These are phyloP conservation scores for Lamproptera curius DNA, from an alignment of 2,888 invertebrate species.

Conservation along the genomic window DNA sequence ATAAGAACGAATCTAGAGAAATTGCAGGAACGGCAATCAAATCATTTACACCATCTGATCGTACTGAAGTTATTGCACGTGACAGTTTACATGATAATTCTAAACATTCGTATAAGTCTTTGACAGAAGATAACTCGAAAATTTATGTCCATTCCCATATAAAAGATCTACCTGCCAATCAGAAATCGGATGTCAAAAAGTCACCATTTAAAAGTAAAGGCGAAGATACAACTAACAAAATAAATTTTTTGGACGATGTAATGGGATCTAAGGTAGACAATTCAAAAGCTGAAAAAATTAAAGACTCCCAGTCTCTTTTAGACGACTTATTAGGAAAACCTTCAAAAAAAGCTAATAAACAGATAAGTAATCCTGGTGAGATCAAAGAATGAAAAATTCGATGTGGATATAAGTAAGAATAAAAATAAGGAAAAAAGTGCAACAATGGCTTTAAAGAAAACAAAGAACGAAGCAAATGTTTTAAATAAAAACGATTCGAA, in stretches of 20 bases:
- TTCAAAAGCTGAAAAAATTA: slow-evolving; percentile 52
- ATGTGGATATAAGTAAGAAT: slow-evolving; percentile 55
- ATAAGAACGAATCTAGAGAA: slow-evolving; percentile 34
- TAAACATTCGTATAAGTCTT: slow-evolving; percentile 24
- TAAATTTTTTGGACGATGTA: slow-evolving; percentile 51
- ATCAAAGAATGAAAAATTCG: slow-evolving; percentile 53
- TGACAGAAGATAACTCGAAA: slow-evolving; percentile 36
- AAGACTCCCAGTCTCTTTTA: slow-evolving; percentile 65
- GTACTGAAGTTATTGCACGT: background rate
- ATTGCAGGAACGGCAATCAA: slow-evolving; percentile 37
- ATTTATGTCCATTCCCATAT: slow-evolving; percentile 22
- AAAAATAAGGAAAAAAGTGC: slow-evolving; percentile 51
- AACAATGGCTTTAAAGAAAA: slow-evolving; percentile 35
- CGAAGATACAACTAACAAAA: slow-evolving; percentile 44
- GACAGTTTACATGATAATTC: slow-evolving; percentile 1
- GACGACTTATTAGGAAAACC: slow-evolving; percentile 77
- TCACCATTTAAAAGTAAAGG: slow-evolving; percentile 52
- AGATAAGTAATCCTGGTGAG: slow-evolving; percentile 37
- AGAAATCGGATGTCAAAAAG: slow-evolving; percentile 35
- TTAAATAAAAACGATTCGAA: slow-evolving; percentile 37
- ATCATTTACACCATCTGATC: slow-evolving; percentile 37
- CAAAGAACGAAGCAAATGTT: slow-evolving; percentile 33
- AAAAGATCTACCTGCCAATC: slow-evolving; percentile 12
- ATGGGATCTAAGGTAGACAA: slow-evolving; percentile 37
- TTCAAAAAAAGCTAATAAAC: slow-evolving; percentile 42